These are phyloP conservation scores for Melozone crissalis DNA, from an alignment of 2,113 vertebrate species.

Conservation along the genomic window DNA sequence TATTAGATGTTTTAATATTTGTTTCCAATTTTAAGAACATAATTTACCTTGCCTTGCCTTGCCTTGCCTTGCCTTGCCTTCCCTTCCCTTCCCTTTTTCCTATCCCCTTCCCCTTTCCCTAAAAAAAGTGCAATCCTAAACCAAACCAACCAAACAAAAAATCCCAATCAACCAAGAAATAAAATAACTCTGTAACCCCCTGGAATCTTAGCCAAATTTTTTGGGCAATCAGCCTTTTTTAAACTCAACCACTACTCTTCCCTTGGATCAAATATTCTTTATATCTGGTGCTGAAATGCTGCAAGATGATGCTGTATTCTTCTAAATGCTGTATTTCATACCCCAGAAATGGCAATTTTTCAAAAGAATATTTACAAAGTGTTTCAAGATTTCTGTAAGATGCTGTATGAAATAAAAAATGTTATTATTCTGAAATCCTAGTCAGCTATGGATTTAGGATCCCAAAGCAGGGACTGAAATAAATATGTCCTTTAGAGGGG, in stretches of 20 bases:
- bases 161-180: not conserved
- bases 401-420: not conserved
- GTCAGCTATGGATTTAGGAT: slow-evolving; percentile 32
- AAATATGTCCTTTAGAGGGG: slow-evolving; percentile 49
- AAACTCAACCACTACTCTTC: not conserved
- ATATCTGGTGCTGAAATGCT: not conserved
- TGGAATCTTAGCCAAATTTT: not conserved
- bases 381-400: slow-evolving; percentile 10
- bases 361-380: not conserved
- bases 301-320: not conserved
- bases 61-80: too few species aligned
- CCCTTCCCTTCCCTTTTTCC: too few species aligned
- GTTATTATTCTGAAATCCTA: slow-evolving; percentile 42
- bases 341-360: not conserved
- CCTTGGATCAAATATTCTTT: not conserved
- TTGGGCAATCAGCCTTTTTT: not conserved
- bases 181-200: rapidly evolving
- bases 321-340: not conserved
- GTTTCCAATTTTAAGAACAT: rapidly evolving
- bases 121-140: too few species aligned
- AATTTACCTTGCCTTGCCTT: too few species aligned
- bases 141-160: rapidly evolving
- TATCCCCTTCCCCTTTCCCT: not conserved
- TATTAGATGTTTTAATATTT: not conserved
- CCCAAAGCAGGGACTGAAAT: slow-evolving; percentile 27